These are phyloP conservation scores for Myiotriccus ornatus DNA, from an alignment of 2,797 vertebrate species.

Conservation along the genomic window DNA sequence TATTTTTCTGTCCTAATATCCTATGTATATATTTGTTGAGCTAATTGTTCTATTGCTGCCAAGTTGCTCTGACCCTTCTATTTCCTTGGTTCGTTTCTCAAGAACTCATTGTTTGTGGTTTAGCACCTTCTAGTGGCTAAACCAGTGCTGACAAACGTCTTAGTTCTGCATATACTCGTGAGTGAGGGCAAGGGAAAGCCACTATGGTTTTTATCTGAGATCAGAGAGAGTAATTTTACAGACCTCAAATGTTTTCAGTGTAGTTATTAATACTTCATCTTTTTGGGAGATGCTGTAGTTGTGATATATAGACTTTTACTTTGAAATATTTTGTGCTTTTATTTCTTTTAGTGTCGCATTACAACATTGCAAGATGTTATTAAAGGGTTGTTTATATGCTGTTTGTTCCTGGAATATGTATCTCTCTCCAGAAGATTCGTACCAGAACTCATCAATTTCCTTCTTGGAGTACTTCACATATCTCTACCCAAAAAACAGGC, in stretches of 20 bases:
- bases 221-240: neutral
- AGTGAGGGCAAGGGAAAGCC: neutral
- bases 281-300: neutral
- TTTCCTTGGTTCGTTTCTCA: neutral
- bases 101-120: neutral
- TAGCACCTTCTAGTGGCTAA: constrained; percentile 59
- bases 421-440: constrained; percentile 88
- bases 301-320: neutral
- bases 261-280: neutral
- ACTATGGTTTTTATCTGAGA: neutral
- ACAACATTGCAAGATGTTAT: constrained; percentile 81
- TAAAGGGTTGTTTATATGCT: constrained; percentile 86
- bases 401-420: constrained; percentile 87
- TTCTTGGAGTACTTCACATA: constrained; percentile 85
- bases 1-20: neutral
- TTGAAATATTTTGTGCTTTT: neutral
- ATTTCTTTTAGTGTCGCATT: constrained; percentile 81
- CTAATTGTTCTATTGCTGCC: neutral
- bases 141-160: neutral
- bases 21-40: neutral
- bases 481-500: constrained; percentile 76
- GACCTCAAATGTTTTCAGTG: neutral
- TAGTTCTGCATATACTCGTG: neutral
- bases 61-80: neutral
- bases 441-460: constrained; percentile 91